These are phyloP conservation scores for Nothobranchius furzeri DNA, from an alignment of 2,113 vertebrate species.

Conservation along the genomic window DNA sequence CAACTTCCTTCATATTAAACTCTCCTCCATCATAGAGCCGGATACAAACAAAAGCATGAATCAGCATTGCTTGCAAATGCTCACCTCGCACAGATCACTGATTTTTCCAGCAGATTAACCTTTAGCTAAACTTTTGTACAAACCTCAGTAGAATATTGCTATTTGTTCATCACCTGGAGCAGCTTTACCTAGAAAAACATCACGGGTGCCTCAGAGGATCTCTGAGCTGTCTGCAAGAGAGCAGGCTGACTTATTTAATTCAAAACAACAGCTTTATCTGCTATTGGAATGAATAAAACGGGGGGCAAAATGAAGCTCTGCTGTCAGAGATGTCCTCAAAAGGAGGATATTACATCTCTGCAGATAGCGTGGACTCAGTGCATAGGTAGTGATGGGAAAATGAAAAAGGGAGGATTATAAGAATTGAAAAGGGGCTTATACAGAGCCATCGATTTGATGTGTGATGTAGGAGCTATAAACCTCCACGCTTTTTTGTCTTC, in stretches of 20 bases:
- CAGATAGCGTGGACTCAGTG: not conserved
- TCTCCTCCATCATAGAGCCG: too few relatives aligned
- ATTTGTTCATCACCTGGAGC: not conserved
- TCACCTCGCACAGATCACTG: not conserved
- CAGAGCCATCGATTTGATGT: conserved; percentile 54
- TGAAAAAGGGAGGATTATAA: conserved; percentile 4
- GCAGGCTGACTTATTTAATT: not conserved
- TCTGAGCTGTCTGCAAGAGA: not conserved
- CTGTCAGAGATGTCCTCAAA: conserved; percentile 6
- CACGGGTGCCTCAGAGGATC: not conserved
- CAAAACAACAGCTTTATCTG: not conserved
- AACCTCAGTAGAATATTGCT: not conserved
- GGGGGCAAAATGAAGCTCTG: conserved; percentile 22
- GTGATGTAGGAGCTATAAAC: conserved; percentile 26
- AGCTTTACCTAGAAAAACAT: not conserved
- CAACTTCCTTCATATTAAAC: too few relatives aligned
- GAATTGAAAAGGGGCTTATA: conserved; percentile 31
- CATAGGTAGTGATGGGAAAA: conserved; percentile 9
- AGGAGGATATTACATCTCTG: conserved; percentile 7
- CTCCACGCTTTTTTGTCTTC: conserved; percentile 19
- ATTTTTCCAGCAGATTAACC: not conserved
- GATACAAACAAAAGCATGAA: too few relatives aligned
- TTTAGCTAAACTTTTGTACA: not conserved
- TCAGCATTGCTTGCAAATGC: too few relatives aligned
- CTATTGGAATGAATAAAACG: not conserved